phyloP scores from a whole-genome alignment of 2,113 vertebrate genomes.

The Gila orcuttii region DNA sequence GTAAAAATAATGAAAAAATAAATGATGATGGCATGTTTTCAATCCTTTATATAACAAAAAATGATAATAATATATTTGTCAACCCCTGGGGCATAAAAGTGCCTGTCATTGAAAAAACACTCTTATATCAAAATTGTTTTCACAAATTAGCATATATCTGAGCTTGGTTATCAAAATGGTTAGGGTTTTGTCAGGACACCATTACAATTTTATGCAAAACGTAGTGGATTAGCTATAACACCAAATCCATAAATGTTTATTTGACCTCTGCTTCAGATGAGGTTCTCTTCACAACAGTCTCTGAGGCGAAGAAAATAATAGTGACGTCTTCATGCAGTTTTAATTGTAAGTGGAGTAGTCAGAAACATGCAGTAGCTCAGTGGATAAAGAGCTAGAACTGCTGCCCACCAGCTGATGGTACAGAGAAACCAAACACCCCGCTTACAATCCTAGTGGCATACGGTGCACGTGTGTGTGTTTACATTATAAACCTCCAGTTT shows the following conservation, averaged over 20 bases:
- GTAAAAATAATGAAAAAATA: background rate
- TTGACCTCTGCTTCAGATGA: slow-evolving; percentile 18
- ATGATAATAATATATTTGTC: background rate
- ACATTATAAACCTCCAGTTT: slow-evolving; percentile 17
- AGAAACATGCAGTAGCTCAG: slow-evolving; percentile 42
- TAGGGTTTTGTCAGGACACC: background rate
- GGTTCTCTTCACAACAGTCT: slow-evolving; percentile 27
- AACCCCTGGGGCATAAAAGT: background rate
- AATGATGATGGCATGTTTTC: background rate
- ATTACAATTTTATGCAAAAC: background rate
- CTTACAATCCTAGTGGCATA: slow-evolving; percentile 35
- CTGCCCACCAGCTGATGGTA: slow-evolving; percentile 49
- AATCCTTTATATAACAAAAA: background rate
- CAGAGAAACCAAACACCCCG: slow-evolving; percentile 43
- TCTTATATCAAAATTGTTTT: no score
- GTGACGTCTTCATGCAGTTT: slow-evolving; percentile 65
- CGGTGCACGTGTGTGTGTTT: slow-evolving; percentile 10
- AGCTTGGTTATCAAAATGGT: background rate
- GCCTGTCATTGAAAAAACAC: background rate
- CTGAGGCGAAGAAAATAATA: slow-evolving; percentile 43
- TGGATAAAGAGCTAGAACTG: slow-evolving; percentile 34
- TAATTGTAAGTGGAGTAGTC: slow-evolving; percentile 63
- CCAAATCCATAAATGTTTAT: slow-evolving; percentile 15
- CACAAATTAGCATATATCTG: background rate
- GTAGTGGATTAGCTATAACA: background rate